Evolutionary conservation across 1,140 invertebrate genomes (phyloP).

Genomic region (Atta texana): DNA sequence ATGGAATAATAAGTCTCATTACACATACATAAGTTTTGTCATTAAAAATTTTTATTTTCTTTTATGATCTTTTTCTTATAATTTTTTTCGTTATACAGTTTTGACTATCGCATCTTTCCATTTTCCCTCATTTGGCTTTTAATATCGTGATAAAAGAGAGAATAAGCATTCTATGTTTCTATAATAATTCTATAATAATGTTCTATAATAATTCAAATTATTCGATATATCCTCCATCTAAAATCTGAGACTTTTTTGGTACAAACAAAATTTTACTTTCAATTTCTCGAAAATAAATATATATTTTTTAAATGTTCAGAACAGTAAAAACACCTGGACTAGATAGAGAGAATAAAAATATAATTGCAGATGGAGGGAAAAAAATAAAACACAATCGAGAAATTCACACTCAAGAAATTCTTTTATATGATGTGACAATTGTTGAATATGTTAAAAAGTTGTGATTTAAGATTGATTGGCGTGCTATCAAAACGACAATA

Average conservation of each 20-base stretch:
- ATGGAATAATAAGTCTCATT: not conserved
- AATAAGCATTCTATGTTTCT: not conserved
- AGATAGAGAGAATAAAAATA: no score
- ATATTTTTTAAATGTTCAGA: no score
- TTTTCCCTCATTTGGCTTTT: not conserved
- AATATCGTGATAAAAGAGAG: not conserved
- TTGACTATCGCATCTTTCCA: not conserved
- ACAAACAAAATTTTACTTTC: no score
- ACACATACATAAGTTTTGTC: not conserved
- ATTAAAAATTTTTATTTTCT: not conserved
- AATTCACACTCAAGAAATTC: not conserved
- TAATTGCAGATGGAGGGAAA: not conserved
- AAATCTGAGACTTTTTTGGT: no score
- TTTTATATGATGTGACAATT: not conserved
- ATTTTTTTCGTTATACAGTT: not conserved
- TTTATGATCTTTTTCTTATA: not conserved
- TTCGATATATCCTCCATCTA: not conserved
- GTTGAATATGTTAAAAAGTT: constrained; percentile 23
- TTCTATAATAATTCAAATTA: not conserved
- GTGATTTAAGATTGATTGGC: not conserved
- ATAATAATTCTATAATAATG: not conserved
- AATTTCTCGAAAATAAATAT: no score
- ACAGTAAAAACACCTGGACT: no score
- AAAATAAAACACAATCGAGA: not conserved
- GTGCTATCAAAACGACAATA: not conserved